Base-by-base conservation (phyloP, 2,797 vertebrate genomes). In the Trichosurus vulpecula region DNA sequence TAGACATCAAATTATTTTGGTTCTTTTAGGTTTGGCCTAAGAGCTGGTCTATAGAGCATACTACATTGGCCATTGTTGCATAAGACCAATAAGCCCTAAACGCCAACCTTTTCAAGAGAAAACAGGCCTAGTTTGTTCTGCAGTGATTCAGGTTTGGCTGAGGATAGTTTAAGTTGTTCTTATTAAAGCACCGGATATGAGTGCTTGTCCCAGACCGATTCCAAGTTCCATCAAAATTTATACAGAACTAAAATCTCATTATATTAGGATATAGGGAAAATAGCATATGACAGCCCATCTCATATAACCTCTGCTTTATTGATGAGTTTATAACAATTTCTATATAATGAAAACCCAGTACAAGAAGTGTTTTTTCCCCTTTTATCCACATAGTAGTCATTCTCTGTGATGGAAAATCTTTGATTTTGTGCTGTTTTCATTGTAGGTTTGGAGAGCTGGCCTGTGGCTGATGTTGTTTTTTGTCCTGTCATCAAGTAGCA, bases 381-480 rank as follows among this genome's bases (percentile, higher is more conserved):
- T 47, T 87, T 87, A 87, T 51, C 74, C 74, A 27, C 41, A 25
- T 47, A 81, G 47, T 81, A 81, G 66, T 51, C 25, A 51, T 87
- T 51, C 41, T 87, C 22, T 87, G 74, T 87, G 74, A 87, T 87
- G 74, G 74, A 87, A 87, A 87, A 51, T 87, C 74, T 87, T 87
- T 87, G 74, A 87, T 87, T 51, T 87, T 87, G 74, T 87, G 41
- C 74, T 87, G 74, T 87, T 87, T 87, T 87, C 41, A 87, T 87
- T 87, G 74, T 87, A 87, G 74, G 74, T 87, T 87, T 87, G 41
- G 74, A 87, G 74, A 87, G 74, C 74, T 87, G 74, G 74, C 74
- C 66, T 47, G 74, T 87, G 51, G 74, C 74, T 51, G 74, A 87
- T 87, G 41, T 87, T 87, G 74, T 87, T 87, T 87, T 87, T 51